Conservation (phyloP, 2,113 vertebrate species). For the Sorex araneus region DNA sequence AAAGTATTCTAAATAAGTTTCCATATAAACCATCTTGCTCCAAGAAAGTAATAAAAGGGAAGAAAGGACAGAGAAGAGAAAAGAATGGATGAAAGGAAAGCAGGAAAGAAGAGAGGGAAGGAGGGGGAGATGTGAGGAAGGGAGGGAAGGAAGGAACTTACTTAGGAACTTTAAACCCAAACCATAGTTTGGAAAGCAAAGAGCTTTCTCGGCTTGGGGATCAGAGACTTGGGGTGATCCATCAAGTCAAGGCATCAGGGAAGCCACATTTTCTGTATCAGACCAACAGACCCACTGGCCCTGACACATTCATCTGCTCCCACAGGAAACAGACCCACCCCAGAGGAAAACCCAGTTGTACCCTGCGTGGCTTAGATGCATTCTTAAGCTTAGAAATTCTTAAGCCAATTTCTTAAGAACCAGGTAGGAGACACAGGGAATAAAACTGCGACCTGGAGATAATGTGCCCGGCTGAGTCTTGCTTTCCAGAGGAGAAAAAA, state of each 20-base stretch:
- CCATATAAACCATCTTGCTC: too few relatives aligned
- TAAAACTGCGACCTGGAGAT: not conserved
- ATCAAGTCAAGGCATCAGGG: not conserved
- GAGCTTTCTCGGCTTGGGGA: not conserved
- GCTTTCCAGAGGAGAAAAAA: slow-evolving; percentile 30
- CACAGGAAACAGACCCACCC: not conserved
- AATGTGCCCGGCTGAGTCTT: not conserved
- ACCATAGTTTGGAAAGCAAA: slow-evolving; percentile 10
- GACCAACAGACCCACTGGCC: not conserved
- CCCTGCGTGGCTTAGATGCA: not conserved
- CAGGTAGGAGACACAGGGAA: not conserved
- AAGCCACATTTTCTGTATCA: not conserved
- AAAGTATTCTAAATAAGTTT: not conserved
- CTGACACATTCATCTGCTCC: not conserved
- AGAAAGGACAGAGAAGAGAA: too few relatives aligned
- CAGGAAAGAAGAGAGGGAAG: too few relatives aligned
- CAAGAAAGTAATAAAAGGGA: too few relatives aligned
- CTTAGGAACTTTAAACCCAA: not conserved
- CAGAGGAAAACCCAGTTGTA: not conserved
- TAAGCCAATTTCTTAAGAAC: not conserved
- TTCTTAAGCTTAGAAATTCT: not conserved
- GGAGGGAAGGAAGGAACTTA: too few relatives aligned
- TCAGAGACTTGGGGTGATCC: not conserved
- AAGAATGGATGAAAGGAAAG: too few relatives aligned
- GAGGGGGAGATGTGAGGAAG: too few relatives aligned